Percentiles rank a stretch among this genome's conserved stretches.
Evolutionary conservation across 2,888 invertebrate genomes (phyloP).

Genomic region (Tachystola acroxantha): DNA sequence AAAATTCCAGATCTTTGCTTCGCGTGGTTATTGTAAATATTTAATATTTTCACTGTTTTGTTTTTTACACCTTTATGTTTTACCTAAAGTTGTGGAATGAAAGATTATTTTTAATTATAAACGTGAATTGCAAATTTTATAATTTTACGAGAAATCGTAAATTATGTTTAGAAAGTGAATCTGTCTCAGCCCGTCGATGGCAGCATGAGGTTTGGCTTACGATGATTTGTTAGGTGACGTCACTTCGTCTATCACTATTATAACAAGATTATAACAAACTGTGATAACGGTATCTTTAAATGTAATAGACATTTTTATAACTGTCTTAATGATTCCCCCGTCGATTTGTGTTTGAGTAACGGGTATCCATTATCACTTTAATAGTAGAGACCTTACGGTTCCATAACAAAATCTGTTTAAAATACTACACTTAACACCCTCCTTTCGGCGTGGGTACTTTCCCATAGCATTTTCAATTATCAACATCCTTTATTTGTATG

Average conservation of each 20-base stretch:
- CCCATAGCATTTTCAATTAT: too few relatives aligned
- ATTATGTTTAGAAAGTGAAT: conserved; percentile 22
- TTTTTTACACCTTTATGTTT: too few relatives aligned
- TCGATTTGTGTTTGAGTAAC: conserved; percentile 19
- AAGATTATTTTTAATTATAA: background rate
- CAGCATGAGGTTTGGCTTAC: background rate
- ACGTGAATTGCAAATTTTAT: conserved; percentile 21
- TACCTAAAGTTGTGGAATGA: conserved; percentile 4
- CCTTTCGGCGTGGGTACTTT: too few relatives aligned
- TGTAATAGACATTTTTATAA: conserved; percentile 5
- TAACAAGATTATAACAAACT: too few relatives aligned
- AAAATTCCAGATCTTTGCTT: too few relatives aligned
- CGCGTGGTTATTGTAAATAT: too few relatives aligned
- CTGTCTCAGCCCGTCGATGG: background rate
- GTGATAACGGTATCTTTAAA: too few relatives aligned
- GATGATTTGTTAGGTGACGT: background rate
- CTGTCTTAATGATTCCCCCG: conserved; percentile 1
- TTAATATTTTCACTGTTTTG: too few relatives aligned
- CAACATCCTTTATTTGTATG: too few relatives aligned
- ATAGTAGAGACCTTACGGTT: background rate
- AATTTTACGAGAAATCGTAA: conserved; percentile 14
- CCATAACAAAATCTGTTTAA: too few relatives aligned
- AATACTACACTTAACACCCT: too few relatives aligned
- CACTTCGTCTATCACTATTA: background rate
- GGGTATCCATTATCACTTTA: conserved; percentile 5